A percentile compares a stretch with the other conserved stretches of the same genome.
phyloP scores from a whole-genome alignment of 2,888 invertebrate genomes.

The Epistrophella euchroma region DNA sequence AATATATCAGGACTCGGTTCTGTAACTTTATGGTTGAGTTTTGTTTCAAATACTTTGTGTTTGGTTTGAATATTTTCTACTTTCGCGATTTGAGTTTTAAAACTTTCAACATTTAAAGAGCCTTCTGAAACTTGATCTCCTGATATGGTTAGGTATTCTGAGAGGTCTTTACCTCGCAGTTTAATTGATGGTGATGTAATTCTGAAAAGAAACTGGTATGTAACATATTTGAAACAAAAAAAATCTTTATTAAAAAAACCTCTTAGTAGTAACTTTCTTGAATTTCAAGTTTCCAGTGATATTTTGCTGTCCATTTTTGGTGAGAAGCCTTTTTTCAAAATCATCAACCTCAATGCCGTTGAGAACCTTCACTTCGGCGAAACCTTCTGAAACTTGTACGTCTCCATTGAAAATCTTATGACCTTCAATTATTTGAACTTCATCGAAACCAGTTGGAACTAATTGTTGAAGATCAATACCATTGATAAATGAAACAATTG shows the following conservation, averaged over 20 bases:
- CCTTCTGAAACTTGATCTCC: constrained; percentile 78
- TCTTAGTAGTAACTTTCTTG: constrained; percentile 79
- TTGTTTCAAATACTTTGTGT: constrained; percentile 77
- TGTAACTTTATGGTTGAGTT: constrained; percentile 63
- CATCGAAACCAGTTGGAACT: constrained; percentile 82
- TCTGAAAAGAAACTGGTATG: constrained; percentile 3
- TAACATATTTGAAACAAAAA: not conserved
- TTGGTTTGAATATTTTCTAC: constrained; percentile 78
- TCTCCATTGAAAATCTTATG: constrained; percentile 84
- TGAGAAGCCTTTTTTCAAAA: constrained; percentile 83
- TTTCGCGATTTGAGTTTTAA: constrained; percentile 73
- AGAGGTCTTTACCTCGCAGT: constrained; percentile 66
- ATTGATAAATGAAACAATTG: constrained; percentile 84
- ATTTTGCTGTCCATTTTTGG: constrained; percentile 83
- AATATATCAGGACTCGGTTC: constrained; percentile 77
- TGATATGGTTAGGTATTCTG: constrained; percentile 77
- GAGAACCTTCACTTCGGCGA: constrained; percentile 82
- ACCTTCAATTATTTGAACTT: constrained; percentile 84
- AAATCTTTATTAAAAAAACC: constrained; percentile 62
- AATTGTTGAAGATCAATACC: constrained; percentile 83
- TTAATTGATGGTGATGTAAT: constrained; percentile 65
- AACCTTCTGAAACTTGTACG: constrained; percentile 83
- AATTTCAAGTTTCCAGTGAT: constrained; percentile 83
- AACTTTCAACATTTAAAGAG: constrained; percentile 76
- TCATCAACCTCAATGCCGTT: constrained; percentile 84